Evolutionary conservation across 2,888 invertebrate species (phyloP).

Genomic region (Melinopterus prodromus): DNA sequence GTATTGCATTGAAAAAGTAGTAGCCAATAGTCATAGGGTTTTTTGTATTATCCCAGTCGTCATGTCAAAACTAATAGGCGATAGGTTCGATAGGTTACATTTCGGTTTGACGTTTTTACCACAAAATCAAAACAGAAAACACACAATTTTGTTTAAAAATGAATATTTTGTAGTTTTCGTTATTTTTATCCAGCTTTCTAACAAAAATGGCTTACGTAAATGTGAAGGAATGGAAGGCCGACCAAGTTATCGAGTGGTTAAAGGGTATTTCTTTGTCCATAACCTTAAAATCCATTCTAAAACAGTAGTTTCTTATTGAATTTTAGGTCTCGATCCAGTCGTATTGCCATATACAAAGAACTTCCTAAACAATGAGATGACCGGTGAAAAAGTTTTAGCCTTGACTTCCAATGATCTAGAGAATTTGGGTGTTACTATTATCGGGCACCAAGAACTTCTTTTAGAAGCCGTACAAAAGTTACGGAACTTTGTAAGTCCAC

Average conservation of each 20-base stretch:
- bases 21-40: background rate
- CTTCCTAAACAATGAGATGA: conserved; percentile 82
- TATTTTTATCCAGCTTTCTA: background rate
- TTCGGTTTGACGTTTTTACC: background rate
- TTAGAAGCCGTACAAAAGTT: conserved; percentile 92
- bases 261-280: conserved; percentile 69
- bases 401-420: conserved; percentile 90
- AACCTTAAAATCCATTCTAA: conserved; percentile 17
- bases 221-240: conserved; percentile 89
- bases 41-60: background rate
- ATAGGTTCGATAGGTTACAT: background rate
- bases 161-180: background rate
- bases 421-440: conserved; percentile 82
- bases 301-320: background rate
- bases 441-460: conserved; percentile 94
- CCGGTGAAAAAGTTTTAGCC: conserved; percentile 83
- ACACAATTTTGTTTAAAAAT: background rate
- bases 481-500: conserved; percentile 79
- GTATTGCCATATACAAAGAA: conserved; percentile 82
- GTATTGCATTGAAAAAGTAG: background rate
- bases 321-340: conserved; percentile 77
- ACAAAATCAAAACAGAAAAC: background rate
- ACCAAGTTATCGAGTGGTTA: conserved; percentile 91
- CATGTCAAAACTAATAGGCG: background rate
- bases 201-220: conserved; percentile 78